Percentiles rank a stretch among this genome's conserved stretches.
Conservation (phyloP, 2,113 vertebrate species). For the Cyanoramphus novaezelandiae region DNA sequence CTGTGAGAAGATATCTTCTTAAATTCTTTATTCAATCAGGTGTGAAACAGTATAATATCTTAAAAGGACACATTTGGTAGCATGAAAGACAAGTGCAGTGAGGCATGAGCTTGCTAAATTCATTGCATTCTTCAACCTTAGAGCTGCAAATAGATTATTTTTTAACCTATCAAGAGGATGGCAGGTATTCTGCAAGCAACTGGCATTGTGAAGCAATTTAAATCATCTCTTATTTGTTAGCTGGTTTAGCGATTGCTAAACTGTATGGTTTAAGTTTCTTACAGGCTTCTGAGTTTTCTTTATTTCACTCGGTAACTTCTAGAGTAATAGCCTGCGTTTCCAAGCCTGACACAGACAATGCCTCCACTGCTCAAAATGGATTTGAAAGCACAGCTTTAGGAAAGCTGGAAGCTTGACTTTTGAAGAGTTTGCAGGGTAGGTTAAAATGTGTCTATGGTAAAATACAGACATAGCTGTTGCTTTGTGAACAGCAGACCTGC, state of each 20-base stretch:
- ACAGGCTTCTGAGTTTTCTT: background rate
- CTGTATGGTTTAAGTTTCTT: background rate
- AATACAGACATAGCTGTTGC: background rate
- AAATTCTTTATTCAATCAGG: slow-evolving; percentile 75
- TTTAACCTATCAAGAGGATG: slow-evolving; percentile 56
- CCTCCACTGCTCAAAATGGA: background rate
- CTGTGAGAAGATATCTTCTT: slow-evolving; percentile 63
- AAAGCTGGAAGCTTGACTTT: slow-evolving; percentile 6
- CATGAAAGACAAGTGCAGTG: slow-evolving; percentile 74
- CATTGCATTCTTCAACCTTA: slow-evolving; percentile 59
- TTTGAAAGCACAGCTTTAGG: background rate
- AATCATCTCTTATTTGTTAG: background rate
- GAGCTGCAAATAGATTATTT: slow-evolving; percentile 65
- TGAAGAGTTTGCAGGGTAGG: background rate
- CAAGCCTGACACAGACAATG: background rate
- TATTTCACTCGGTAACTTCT: background rate
- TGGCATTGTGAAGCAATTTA: slow-evolving; percentile 24
- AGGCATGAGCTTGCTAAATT: slow-evolving; percentile 68
- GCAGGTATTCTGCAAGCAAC: slow-evolving; percentile 26
- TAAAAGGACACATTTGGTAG: slow-evolving; percentile 75
- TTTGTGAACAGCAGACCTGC: background rate
- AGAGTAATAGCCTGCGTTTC: background rate
- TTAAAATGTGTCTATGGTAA: background rate
- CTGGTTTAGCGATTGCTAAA: slow-evolving; percentile 24
- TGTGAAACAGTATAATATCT: slow-evolving; percentile 78